Evolutionary conservation across 1,140 invertebrate species (phyloP).

Genomic region (Stegodyphus mimosarum): DNA sequence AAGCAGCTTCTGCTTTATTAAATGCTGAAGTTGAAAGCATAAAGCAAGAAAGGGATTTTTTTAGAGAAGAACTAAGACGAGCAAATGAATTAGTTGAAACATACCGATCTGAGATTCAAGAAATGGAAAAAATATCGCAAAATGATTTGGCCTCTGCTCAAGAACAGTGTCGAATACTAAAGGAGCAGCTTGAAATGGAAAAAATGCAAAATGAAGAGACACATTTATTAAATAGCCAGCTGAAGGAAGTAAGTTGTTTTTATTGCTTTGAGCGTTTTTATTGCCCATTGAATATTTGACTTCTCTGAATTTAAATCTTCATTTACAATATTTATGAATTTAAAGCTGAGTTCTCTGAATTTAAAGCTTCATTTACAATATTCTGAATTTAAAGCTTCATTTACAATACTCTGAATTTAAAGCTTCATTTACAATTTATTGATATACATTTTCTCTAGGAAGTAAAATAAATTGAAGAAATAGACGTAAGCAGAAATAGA

Average conservation of each 20-base stretch:
- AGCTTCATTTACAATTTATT: too few relatives aligned
- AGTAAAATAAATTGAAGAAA: too few relatives aligned
- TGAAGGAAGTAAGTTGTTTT: conserved; percentile 66
- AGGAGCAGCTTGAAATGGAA: conserved; percentile 73
- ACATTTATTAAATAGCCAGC: conserved; percentile 74
- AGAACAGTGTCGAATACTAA: conserved; percentile 69
- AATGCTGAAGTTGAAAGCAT: conserved; percentile 68
- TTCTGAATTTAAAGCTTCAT: too few relatives aligned
- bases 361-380: too few relatives aligned
- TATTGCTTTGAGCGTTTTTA: not conserved
- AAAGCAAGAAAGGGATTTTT: conserved; percentile 74
- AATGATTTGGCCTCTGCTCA: conserved; percentile 65
- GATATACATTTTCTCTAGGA: too few relatives aligned
- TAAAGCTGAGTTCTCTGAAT: too few relatives aligned
- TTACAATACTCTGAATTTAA: too few relatives aligned
- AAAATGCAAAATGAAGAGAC: conserved; percentile 71
- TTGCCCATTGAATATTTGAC: too few relatives aligned
- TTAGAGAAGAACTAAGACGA: conserved; percentile 75
- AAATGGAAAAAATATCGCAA: conserved; percentile 67
- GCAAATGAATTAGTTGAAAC: conserved; percentile 72
- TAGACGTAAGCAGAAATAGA: too few relatives aligned
- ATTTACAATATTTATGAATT: too few relatives aligned
- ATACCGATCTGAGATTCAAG: conserved; percentile 72
- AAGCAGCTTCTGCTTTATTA: conserved; percentile 63
- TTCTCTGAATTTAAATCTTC: too few relatives aligned